Conservation (phyloP, 2,888 invertebrate species). For the Scrobipalpa costella region DNA sequence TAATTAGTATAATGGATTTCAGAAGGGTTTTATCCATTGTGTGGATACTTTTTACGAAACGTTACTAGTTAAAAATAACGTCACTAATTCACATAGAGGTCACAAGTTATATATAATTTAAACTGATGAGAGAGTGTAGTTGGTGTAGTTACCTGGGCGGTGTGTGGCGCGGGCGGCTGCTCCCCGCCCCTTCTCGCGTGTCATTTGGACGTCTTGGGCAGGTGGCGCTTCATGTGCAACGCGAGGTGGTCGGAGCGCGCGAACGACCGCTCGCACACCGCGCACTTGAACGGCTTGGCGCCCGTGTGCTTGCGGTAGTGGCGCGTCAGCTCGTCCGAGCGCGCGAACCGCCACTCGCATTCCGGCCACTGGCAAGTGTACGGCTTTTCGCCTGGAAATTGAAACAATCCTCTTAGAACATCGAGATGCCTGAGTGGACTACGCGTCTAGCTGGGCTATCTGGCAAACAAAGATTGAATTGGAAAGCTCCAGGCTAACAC, state of each 20-base stretch:
- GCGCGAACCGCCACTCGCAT: constrained; percentile 98
- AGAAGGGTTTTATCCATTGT: too few species aligned
- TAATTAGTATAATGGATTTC: too few species aligned
- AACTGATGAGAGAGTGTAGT: not conserved
- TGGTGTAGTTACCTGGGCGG: constrained; percentile 53
- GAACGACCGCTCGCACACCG: constrained; percentile 96
- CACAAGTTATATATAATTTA: too few species aligned
- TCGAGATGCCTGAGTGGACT: too few species aligned
- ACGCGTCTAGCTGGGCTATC: too few species aligned
- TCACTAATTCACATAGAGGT: too few species aligned
- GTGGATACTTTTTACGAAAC: too few species aligned
- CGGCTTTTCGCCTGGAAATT: constrained; percentile 95
- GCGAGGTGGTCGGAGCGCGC: constrained; percentile 97
- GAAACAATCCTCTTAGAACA: not conserved
- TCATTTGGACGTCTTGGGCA: constrained; percentile 92
- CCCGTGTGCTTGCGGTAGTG: constrained; percentile 99
- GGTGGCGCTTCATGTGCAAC: constrained; percentile 97
- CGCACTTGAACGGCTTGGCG: constrained; percentile 97
- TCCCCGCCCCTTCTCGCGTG: constrained; percentile 75
- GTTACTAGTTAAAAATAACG: too few species aligned
- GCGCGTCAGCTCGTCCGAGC: constrained; percentile 97
- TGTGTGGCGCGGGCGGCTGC: constrained; percentile 63
- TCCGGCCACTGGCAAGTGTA: constrained; percentile 99
- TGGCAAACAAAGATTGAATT: too few species aligned
- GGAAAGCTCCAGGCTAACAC: too few species aligned